A percentile compares a stretch with the other conserved stretches of the same genome.
phyloP scores from a whole-genome alignment of 2,113 vertebrate species.

The Geococcyx californianus region DNA sequence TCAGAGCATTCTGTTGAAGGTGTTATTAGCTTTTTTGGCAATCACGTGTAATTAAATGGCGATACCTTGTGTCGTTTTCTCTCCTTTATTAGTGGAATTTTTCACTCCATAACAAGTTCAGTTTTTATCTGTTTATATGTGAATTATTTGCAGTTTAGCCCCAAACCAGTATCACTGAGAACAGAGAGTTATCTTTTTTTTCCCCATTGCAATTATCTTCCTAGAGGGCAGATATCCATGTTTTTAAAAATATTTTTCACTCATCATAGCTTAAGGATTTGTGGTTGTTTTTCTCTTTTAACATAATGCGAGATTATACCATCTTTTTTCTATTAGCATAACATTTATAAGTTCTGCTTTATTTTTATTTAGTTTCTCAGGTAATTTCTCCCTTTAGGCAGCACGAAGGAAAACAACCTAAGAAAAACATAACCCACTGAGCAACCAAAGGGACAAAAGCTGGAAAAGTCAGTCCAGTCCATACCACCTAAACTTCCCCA shows the following conservation, averaged over 20 bases:
- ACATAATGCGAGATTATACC: slow-evolving; percentile 34
- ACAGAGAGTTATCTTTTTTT: not conserved
- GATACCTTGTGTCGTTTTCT: not conserved
- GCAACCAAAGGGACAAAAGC: slow-evolving; percentile 24
- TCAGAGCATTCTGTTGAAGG: too few species aligned
- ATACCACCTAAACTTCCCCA: not conserved
- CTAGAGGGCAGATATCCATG: slow-evolving; percentile 3
- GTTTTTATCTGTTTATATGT: not conserved
- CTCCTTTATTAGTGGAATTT: not conserved
- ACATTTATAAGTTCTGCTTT: slow-evolving; percentile 37
- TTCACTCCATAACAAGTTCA: not conserved
- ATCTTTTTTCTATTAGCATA: slow-evolving; percentile 54
- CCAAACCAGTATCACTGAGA: slow-evolving; percentile 16
- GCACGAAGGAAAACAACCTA: not conserved
- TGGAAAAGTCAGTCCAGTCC: not conserved
- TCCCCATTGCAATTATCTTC: not conserved
- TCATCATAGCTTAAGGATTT: slow-evolving; percentile 34
- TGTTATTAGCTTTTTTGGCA: not conserved
- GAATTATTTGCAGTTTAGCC: slow-evolving; percentile 18
- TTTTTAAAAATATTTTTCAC: slow-evolving; percentile 32
- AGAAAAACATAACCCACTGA: not conserved
- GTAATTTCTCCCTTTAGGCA: slow-evolving; percentile 50
- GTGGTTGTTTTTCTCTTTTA: slow-evolving; percentile 33
- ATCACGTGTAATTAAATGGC: not conserved
- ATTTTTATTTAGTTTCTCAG: slow-evolving; percentile 26